Conservation (phyloP, 2,888 invertebrate species). For the Leucophenga maculata region DNA sequence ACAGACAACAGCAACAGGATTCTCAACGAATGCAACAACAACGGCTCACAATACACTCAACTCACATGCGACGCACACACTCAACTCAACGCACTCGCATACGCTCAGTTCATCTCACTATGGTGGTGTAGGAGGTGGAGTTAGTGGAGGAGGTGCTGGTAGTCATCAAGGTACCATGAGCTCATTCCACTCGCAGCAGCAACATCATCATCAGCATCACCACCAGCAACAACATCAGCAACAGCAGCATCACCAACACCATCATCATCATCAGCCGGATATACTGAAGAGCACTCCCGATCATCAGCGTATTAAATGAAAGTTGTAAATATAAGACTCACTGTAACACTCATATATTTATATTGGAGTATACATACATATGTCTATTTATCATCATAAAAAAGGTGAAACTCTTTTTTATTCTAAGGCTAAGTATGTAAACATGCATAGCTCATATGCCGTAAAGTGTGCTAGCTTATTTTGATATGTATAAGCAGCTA, state of each 20-base stretch:
- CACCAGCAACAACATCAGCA: slow-evolving; percentile 77
- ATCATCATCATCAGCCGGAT: slow-evolving; percentile 77
- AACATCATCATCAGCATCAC: slow-evolving; percentile 62
- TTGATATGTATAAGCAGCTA: background rate
- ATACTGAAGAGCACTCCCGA: slow-evolving; percentile 90
- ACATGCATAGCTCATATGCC: slow-evolving; percentile 30
- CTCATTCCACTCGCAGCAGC: slow-evolving; percentile 75
- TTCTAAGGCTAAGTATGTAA: background rate
- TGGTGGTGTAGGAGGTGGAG: slow-evolving; percentile 52
- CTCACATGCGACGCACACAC: slow-evolving; percentile 74
- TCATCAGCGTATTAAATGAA: slow-evolving; percentile 77
- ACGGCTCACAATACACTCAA: slow-evolving; percentile 77
- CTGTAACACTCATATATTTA: slow-evolving; percentile 34
- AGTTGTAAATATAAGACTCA: slow-evolving; percentile 32
- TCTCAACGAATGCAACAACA: slow-evolving; percentile 71
- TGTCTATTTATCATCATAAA: slow-evolving; percentile 7
- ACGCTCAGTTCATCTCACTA: slow-evolving; percentile 71
- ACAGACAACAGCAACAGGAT: slow-evolving; percentile 53
- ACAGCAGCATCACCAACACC: slow-evolving; percentile 71
- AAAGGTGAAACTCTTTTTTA: background rate
- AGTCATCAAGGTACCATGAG: slow-evolving; percentile 71
- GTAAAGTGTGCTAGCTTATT: slow-evolving; percentile 21
- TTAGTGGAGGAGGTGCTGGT: slow-evolving; percentile 51
- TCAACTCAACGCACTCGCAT: slow-evolving; percentile 72
- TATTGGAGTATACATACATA: slow-evolving; percentile 29